Evolutionary conservation across 2,888 invertebrate genomes (phyloP), one percentile per base, ranked within the genome.

Genomic region (Drosophila prolongata): DNA sequence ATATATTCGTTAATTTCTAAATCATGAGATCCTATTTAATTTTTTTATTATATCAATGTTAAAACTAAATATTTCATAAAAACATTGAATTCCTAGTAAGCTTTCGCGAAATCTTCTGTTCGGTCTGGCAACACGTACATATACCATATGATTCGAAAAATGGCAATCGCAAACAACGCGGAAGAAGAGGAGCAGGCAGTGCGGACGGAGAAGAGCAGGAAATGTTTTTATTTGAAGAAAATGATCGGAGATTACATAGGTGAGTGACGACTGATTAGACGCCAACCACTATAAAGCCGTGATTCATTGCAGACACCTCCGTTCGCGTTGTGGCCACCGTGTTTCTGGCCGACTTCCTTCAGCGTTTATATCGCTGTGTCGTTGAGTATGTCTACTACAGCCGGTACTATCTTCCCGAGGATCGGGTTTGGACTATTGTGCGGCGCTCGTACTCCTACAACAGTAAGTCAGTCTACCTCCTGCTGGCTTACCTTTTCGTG

Each of bases 401-500:
- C 6, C 75, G 77, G 4, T 62, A 84, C 27, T 90, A 91, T 61
- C 65, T 88, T 4, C 65, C 54, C 0, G 68, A 90, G 19, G 50
- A 76, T 6, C 78, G 79, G 6, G 2, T 82, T 1, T 19, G 9
- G 37, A 80, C 76, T 10, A 80, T 90, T 53, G 30, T 77, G 0
- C 57, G 40, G n/a, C 76, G 81, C 10, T 67, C 76, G 0, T 89
- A 66, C 35, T 44, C 58, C 0, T 86, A 77, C 43, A 60, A 78
- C 27, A 30, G 1, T 0, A 59, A 40, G 6, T 38, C 82, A 13
- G 10, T n/a, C 2, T 61, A 54, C 6, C 24, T 76, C 1, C 9
- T 54, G 0, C 1, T 84, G 10, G 16, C 6, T 0, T 35, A 77
- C 5, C 4, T 79, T 4, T 43, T 76, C 34, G n/a, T 64, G 3